Evolutionary conservation across 2,888 invertebrate species (phyloP), one percentile per base, ranked within the genome.

Genomic region (Drosophila testacea): DNA sequence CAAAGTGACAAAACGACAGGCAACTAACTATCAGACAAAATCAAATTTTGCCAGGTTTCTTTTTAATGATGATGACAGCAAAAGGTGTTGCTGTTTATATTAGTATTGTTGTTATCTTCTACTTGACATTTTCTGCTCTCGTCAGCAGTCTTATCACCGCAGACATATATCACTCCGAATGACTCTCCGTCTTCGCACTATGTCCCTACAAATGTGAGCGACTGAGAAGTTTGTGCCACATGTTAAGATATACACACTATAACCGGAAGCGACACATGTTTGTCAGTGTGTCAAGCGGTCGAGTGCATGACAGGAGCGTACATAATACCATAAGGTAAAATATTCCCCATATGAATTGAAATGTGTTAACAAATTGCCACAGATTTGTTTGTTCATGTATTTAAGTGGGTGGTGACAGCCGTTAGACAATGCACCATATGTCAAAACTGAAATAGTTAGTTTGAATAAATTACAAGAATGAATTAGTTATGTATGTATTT

Each of bases 1-100:
- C 57, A 50, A 62, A 76, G 64, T 59, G 68, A 38, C 56, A 9
- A 41, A 62, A 28, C 41, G 50, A 69, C 52, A 44, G 56, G n/a
- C 61, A 67, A 64, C 54, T 67, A 67, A 64, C 54, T 67, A 57
- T 67, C 54, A 57, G 73, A 22, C 54, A 52, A 72, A 75, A 64
- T 75, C 59, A 60, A 41, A 59, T 57, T 61, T 36, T 10, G 46
- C 39, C 46, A 61, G 56, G 59, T 51, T 73, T 51, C 30, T 51
- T 73, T 63, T 64, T 73, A 76, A 77, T 77, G 78, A 77, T 76
- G 75, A 76, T 77, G 67, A 77, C 73, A 72, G 52, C 62, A 30
- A 41, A 50, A 65, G 65, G 42, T 59, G 61, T 51, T 77, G n/a
- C 7, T 42, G 22, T 7, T 6, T 30, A 13, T 34, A 6, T 27